Base-by-base conservation (phyloP, 1,140 invertebrate species). In the Popillia japonica region DNA sequence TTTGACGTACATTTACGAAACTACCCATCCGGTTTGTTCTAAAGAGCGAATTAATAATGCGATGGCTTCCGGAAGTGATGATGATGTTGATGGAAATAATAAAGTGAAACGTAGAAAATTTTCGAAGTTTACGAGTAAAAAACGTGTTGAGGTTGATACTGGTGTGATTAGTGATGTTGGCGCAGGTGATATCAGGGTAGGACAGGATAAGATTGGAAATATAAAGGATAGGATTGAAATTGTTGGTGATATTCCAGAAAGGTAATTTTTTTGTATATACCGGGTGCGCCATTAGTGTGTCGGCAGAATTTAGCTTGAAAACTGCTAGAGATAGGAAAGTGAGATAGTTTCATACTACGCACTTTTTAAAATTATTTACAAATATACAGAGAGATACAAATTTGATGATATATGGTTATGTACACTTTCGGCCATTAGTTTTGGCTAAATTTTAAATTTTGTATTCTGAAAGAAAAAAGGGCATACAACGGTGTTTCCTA, bases 1-100 rank as follows among this genome's bases (percentile, higher is more conserved):
- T 27, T 77, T 86, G 75, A 83, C 85, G 75, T 80, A 84, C 82
- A 86, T 87, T 79, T 87, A 86, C 80, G 83, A 86, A 86, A 78
- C 80, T 8, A 85, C 84, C 17, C 86, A 86, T 82, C 83, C 84
- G n/a, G 8, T 82, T 34, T 40, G 75, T 4, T 40, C 34, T 10
- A 73, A 73, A 34, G 0, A 10, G 42, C 42, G 42, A 44, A 8
- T 73, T 2, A 17, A 10, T 27, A 2, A 14, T 7, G 72, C n/a
- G n/a, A n/a, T 14, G 2, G 1, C 11, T 14, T 8, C n/a, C 11
- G 64, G 9, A 34, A 72, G 8, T 41, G 72, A 40, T 2, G 23
- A 27, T n/a, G n/a, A 34, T 42, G 4, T 8, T 23, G 68, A 59
- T 61, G 72, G 22, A 2, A 41, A 74, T 6, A 23, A 9, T 0